These are phyloP conservation scores for Anoura caudifer DNA, from an alignment of 2,113 vertebrate species.

Conservation along the genomic window DNA sequence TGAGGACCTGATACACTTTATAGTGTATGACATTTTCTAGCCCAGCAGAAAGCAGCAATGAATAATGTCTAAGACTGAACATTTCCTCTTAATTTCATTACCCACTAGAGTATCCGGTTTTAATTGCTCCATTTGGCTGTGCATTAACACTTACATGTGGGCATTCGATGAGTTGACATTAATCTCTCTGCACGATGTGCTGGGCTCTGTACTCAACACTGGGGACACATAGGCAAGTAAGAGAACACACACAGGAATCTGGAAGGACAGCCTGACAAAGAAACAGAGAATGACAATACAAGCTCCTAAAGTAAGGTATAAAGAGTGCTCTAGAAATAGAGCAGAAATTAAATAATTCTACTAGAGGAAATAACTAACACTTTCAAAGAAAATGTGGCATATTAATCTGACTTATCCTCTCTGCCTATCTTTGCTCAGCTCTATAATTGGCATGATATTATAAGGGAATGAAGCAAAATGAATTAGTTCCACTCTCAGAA, in stretches of 20 bases:
- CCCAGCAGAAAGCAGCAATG: slow-evolving; percentile 24
- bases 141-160: not conserved
- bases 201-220: not conserved
- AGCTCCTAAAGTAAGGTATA: not conserved
- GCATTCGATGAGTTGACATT: not conserved
- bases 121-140: not conserved
- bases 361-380: not conserved
- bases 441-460: not conserved
- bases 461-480: not conserved
- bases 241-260: not conserved
- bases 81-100: slow-evolving; percentile 18
- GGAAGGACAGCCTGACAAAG: not conserved
- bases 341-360: not conserved
- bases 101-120: not conserved
- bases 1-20: slow-evolving; percentile 34
- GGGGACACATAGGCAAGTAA: not conserved
- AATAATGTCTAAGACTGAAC: not conserved
- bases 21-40: slow-evolving; percentile 51
- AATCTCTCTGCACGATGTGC: not conserved
- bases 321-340: not conserved
- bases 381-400: not conserved
- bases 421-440: not conserved
- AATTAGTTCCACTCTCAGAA: not conserved
- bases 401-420: not conserved
- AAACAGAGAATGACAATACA: not conserved